Conservation (phyloP, 2,797 vertebrate species). For the Rhabdophis nuchalis region DNA sequence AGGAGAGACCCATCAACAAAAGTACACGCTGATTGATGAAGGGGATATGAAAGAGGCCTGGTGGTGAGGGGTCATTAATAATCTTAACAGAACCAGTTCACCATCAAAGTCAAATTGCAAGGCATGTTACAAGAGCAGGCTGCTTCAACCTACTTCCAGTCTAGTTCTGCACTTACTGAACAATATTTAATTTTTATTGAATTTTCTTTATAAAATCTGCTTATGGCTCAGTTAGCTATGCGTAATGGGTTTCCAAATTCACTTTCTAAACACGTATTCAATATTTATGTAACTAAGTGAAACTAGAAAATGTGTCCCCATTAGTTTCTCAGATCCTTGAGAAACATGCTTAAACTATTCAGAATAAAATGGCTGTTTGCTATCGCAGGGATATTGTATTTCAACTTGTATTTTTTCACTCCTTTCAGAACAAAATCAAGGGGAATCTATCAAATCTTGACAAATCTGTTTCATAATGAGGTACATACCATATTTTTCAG, state of each 20-base stretch:
- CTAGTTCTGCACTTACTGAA: not conserved
- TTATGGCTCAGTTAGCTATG: not conserved
- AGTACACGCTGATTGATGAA: conserved; percentile 5
- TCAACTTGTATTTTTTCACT: not conserved
- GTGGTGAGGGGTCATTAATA: not conserved
- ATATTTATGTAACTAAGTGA: not conserved
- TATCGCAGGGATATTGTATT: not conserved
- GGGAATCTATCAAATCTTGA: not conserved
- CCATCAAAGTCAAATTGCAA: conserved; percentile 5
- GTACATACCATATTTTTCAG: too few relatives aligned
- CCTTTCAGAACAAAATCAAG: not conserved
- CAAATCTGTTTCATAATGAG: not conserved
- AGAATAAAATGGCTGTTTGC: not conserved
- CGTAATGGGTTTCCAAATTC: not conserved
- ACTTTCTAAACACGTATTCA: not conserved
- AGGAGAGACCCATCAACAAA: conserved; percentile 6
- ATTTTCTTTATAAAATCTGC: not conserved
- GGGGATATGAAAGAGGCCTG: not conserved
- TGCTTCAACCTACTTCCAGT: not conserved
- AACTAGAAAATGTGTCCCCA: not conserved
- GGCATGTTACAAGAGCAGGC: not conserved
- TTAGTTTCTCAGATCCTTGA: not conserved
- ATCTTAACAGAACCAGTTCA: conserved; percentile 1
- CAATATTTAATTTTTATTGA: too few relatives aligned
- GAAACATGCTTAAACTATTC: not conserved